These are phyloP conservation scores for Embiotoca jacksoni DNA, from an alignment of 2,113 vertebrate genomes.

Conservation along the genomic window DNA sequence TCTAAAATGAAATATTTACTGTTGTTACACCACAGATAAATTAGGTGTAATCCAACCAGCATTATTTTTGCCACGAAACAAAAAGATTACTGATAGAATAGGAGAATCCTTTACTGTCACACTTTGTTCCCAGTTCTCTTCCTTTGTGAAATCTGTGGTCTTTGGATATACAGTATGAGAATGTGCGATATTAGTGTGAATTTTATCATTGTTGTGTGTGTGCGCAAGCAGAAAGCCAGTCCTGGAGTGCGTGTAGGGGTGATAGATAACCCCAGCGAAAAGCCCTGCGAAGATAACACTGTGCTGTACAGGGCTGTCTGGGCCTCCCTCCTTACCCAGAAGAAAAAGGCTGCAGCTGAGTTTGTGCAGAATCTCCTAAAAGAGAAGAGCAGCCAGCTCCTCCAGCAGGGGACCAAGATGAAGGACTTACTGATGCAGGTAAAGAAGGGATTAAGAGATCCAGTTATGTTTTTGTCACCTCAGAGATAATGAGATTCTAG, in stretches of 20 bases:
- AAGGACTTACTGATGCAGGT: constrained; percentile 87
- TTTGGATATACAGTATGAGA: constrained; percentile 34
- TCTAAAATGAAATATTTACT: constrained; percentile 26
- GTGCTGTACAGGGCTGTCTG: constrained; percentile 90
- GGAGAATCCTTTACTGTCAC: constrained; percentile 18
- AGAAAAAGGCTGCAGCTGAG: constrained; percentile 83
- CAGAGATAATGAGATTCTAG: background rate
- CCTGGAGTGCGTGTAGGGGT: constrained; percentile 88
- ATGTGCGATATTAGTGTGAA: constrained; percentile 47
- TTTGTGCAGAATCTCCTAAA: constrained; percentile 89
- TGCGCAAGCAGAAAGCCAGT: constrained; percentile 87
- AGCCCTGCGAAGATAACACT: constrained; percentile 91
- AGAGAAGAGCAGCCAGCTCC: constrained; percentile 88
- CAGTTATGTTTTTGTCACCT: constrained; percentile 1
- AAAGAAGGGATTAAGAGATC: constrained; percentile 62
- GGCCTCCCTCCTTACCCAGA: constrained; percentile 92
- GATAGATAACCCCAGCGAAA: constrained; percentile 91
- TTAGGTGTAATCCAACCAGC: background rate
- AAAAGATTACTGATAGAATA: constrained; percentile 2
- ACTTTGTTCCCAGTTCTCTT: background rate
- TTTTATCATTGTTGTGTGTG: constrained; percentile 35
- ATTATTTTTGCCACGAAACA: background rate
- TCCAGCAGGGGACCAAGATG: constrained; percentile 90
- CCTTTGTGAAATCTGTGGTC: constrained; percentile 27
- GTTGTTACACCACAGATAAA: background rate